phyloP scores from a whole-genome alignment of 2,888 invertebrate species.

The Ochropleura plecta region DNA sequence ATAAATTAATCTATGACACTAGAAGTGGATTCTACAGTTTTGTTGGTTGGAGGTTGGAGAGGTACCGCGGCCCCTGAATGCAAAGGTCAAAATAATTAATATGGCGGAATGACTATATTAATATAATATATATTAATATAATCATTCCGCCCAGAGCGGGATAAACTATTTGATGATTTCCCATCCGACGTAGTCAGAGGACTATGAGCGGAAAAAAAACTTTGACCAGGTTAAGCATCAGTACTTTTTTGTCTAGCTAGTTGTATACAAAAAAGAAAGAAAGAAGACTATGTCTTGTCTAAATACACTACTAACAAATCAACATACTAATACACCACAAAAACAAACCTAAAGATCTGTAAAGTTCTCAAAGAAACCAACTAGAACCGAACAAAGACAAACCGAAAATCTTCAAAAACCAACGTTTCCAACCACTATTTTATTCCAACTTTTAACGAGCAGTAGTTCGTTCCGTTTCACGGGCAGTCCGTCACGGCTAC shows the following conservation, averaged over 20 bases:
- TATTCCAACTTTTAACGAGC: conserved; percentile 69
- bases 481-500: conserved; percentile 68
- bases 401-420: conserved; percentile 56
- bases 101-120: too few species aligned
- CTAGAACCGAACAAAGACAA: conserved; percentile 20
- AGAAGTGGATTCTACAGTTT: conserved; percentile 22
- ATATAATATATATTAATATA: too few species aligned
- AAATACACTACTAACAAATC: neutral
- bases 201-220: too few species aligned
- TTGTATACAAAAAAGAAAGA: too few species aligned
- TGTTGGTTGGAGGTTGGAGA: conserved; percentile 5
- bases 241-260: too few species aligned
- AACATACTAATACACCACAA: neutral
- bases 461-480: conserved; percentile 67
- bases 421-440: conserved; percentile 64
- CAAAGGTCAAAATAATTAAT: too few species aligned
- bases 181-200: too few species aligned
- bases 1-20: conserved; percentile 12
- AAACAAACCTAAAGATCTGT: neutral
- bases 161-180: too few species aligned
- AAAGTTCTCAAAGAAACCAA: conserved; percentile 12
- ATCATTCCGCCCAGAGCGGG: too few species aligned
- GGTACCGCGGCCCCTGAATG: neutral
- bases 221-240: too few species aligned
- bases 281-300: neutral